Conservation (phyloP, 2,888 invertebrate genomes). For the Leistus spinibarbis region DNA sequence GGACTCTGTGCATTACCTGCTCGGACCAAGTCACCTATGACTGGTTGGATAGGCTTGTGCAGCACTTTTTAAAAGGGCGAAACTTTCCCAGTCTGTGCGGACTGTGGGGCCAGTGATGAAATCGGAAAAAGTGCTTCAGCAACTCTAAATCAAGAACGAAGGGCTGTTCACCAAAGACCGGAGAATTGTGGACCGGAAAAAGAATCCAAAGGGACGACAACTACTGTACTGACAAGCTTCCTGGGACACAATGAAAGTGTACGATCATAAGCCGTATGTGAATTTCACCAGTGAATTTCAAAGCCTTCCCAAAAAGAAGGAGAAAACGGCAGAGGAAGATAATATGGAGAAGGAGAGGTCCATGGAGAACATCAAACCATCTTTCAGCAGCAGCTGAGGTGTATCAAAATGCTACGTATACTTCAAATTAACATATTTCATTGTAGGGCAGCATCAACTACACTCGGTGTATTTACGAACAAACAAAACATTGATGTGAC, state of each 20-base stretch:
- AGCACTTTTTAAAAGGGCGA: neutral
- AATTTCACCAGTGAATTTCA: neutral
- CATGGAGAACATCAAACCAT: too few relatives aligned
- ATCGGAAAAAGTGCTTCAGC: neutral
- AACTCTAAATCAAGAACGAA: neutral
- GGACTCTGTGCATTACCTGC: slow-evolving; percentile 12
- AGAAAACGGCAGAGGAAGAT: too few relatives aligned
- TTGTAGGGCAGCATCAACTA: too few relatives aligned
- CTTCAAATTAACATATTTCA: too few relatives aligned
- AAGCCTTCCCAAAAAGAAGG: slow-evolving; percentile 1
- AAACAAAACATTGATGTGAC: too few relatives aligned
- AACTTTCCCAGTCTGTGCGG: neutral
- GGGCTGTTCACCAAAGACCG: neutral
- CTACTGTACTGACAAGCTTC: slow-evolving; percentile 1
- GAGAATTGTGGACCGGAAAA: neutral
- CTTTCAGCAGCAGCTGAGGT: too few relatives aligned
- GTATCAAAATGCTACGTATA: too few relatives aligned
- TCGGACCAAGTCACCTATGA: neutral
- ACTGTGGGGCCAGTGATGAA: slow-evolving; percentile 6
- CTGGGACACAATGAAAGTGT: neutral
- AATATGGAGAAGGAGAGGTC: too few relatives aligned
- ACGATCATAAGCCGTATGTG: neutral
- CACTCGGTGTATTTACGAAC: too few relatives aligned
- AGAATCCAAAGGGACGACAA: slow-evolving; percentile 4
- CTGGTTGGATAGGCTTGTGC: neutral